Evolutionary conservation across 2,888 invertebrate genomes (phyloP), one percentile per base, ranked within the genome.

Genomic region (Xestia rhomboidea): DNA sequence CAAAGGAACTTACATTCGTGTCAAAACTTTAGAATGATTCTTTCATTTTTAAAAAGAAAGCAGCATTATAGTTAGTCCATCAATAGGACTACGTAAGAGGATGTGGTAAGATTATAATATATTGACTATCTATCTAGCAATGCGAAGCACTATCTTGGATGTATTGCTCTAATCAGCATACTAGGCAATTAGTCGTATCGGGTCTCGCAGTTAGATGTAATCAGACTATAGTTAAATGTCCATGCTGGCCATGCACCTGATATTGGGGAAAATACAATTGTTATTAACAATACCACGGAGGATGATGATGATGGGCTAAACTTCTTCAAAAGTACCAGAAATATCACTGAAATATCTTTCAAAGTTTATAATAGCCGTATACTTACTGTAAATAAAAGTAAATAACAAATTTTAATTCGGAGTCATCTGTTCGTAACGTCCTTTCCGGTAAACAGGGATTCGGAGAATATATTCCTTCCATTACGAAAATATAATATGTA

Each of bases 381-480:
- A 15, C n/a, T 27, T 60, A 51, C 27, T 51, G 41, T 44, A 30
- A 66, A 57, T 71, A 66, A 77, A 78, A 70, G 27, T 44, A 67
- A 70, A 77, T 60, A 73, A 73, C 51, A 64, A 73, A 67, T 69
- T 74, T 81, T 7, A 71, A 77, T 72, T 69, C 67, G 77, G 72
- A 75, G 46, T 82, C 85, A 84, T 77, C 13, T 70, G 30, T 75
- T 67, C 51, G 69, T 64, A 64, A 85, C 64, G 51, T 77, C 69
- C 74, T 57, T 64, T 75, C 18, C 54, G 46, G 63, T 82, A 85
- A 84, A 77, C 72, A 54, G 63, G 69, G 38, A 75, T 82, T 85
- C 69, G 41, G 54, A 69, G 66, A 82, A 85, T 69, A 75, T 82
- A 85, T 62, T 75, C 51, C 49, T 72, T 73, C 77, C 60, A 77